Evolutionary conservation across 2,888 invertebrate species (phyloP).

Genomic region (Thera britannica): DNA sequence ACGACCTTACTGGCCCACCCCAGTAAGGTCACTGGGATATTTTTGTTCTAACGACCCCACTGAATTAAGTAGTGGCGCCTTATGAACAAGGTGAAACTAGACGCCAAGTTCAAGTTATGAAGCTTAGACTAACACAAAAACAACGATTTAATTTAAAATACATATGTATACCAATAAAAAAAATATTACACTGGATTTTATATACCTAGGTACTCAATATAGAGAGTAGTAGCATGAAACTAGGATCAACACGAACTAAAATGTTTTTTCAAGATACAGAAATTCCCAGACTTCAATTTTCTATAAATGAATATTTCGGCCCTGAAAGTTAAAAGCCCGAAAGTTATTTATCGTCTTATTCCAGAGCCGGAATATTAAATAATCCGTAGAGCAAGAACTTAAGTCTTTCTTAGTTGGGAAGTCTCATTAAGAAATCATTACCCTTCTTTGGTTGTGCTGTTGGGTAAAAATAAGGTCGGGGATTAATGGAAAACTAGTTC

Average conservation of each 20-base stretch:
- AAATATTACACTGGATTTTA: no score
- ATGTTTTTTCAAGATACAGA: constrained; percentile 18
- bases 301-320: constrained; percentile 26
- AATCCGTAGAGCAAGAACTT: constrained; percentile 29
- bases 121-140: no score
- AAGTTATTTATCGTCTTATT: constrained; percentile 34
- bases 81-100: no score
- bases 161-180: no score
- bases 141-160: no score
- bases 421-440: constrained; percentile 39
- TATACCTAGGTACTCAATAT: no score
- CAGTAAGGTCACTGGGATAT: no score
- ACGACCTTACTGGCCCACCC: no score
- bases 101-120: no score
- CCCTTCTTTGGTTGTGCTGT: constrained; percentile 6
- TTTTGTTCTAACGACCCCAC: no score
- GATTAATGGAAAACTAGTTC: constrained; percentile 5
- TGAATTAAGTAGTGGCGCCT: no score
- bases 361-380: constrained; percentile 29
- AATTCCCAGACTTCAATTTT: constrained; percentile 18
- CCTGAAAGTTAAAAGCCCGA: constrained; percentile 22
- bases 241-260: neutral
- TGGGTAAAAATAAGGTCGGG: constrained; percentile 5
- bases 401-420: constrained; percentile 26
- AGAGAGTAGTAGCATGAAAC: neutral